Percentiles rank a stretch among this genome's conserved stretches.
Conservation (phyloP, 1,140 invertebrate genomes). For the Eriosoma lanigerum region DNA sequence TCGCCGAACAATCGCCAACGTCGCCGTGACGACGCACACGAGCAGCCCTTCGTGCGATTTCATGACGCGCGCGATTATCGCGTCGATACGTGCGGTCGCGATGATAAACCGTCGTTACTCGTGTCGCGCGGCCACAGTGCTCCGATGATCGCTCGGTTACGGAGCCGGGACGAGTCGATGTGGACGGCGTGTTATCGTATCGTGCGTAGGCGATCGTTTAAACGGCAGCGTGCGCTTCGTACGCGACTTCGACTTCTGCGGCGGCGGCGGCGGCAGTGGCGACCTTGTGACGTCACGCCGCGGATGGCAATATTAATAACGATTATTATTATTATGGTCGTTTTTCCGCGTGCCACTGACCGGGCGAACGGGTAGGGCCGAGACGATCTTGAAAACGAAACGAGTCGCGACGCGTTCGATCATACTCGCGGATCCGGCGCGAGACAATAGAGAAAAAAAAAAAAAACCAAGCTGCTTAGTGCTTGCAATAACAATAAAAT, state of each 20-base stretch:
- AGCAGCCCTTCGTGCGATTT: background rate
- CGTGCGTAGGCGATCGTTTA: constrained; percentile 29
- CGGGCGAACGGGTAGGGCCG: background rate
- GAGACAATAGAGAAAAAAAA: too few relatives aligned
- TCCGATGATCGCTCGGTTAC: background rate
- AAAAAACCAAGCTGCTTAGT: too few relatives aligned
- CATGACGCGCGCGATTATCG: constrained; percentile 8
- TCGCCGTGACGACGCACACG: background rate
- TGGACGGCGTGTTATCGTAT: background rate
- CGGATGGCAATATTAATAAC: background rate
- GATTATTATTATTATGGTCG: background rate
- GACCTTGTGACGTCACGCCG: constrained; percentile 14
- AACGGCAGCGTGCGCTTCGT: background rate
- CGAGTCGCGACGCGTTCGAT: too few relatives aligned
- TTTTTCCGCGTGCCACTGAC: background rate
- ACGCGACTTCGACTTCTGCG: background rate
- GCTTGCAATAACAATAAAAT: too few relatives aligned
- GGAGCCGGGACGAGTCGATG: background rate
- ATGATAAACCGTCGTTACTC: background rate
- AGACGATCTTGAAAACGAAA: background rate
- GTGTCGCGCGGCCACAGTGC: too few relatives aligned
- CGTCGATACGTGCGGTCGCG: background rate
- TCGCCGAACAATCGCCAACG: background rate
- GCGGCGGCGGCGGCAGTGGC: background rate
- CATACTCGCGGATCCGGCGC: too few relatives aligned